These are phyloP conservation scores for Otis tarda DNA, from an alignment of 2,113 vertebrate species.

Conservation along the genomic window DNA sequence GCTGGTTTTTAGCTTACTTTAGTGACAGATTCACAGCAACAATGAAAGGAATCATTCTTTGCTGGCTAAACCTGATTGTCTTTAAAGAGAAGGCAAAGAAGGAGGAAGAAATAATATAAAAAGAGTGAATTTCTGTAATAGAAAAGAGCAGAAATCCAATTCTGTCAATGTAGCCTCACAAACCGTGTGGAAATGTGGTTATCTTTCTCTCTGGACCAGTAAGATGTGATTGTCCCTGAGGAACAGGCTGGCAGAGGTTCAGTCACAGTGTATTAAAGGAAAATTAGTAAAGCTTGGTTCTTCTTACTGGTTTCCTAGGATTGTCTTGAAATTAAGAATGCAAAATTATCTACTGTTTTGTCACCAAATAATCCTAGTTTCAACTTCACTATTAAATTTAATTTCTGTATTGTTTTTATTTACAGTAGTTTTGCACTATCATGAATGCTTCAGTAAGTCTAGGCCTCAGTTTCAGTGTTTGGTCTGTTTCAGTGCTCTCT, in stretches of 20 bases:
- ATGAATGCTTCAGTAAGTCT: neutral
- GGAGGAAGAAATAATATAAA: neutral
- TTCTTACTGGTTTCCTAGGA: neutral
- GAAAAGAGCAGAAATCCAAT: neutral
- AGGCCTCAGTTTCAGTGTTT: accelerated
- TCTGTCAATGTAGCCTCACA: neutral
- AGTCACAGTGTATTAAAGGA: neutral
- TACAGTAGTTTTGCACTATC: neutral
- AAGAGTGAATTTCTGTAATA: neutral
- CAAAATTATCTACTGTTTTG: neutral
- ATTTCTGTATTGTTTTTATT: neutral
- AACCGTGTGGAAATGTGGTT: neutral
- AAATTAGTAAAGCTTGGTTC: neutral
- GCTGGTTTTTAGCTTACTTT: neutral
- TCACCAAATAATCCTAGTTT: neutral
- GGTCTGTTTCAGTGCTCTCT: neutral
- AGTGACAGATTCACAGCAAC: neutral
- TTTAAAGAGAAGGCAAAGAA: neutral
- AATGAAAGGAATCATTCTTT: neutral
- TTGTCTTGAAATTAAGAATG: neutral
- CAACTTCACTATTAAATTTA: neutral
- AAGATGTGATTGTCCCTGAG: neutral
- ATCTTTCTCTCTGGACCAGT: neutral
- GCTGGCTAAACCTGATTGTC: neutral
- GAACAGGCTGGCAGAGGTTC: neutral